phyloP scores from a whole-genome alignment of 2,888 invertebrate species.

The Cephus sareptanus region DNA sequence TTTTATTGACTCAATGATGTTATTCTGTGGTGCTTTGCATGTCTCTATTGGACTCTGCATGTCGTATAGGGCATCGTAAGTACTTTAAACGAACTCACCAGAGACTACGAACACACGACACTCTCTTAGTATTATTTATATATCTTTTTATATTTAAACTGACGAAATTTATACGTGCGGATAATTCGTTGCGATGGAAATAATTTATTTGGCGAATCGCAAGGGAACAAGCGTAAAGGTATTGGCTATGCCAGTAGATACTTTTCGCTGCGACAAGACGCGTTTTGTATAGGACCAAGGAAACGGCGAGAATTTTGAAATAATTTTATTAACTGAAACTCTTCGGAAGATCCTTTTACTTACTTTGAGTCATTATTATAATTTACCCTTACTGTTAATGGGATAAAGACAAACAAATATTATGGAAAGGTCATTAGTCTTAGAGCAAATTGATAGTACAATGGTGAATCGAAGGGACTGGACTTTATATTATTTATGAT shows the following conservation, averaged over 20 bases:
- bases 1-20: constrained; percentile 61
- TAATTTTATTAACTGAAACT: not conserved
- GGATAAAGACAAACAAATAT: not conserved
- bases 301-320: not conserved
- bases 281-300: not conserved
- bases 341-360: not conserved
- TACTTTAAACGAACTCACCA: constrained; percentile 49
- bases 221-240: not conserved
- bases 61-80: constrained; percentile 65
- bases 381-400: not conserved
- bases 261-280: not conserved
- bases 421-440: not conserved
- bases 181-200: not conserved
- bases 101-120: constrained; percentile 17
- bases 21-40: constrained; percentile 66
- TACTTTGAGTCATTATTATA: not conserved
- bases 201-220: not conserved
- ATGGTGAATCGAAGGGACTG: not conserved
- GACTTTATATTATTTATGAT: not conserved
- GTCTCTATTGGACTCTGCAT: constrained; percentile 66
- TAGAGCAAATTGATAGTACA: not conserved
- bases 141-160: not conserved
- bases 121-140: constrained; percentile 7
- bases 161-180: not conserved
- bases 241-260: not conserved